These are phyloP conservation scores for Oopsacas minuta DNA, from an alignment of 37 sponge, comb jelly and placozoan species.

Conservation along the genomic window DNA sequence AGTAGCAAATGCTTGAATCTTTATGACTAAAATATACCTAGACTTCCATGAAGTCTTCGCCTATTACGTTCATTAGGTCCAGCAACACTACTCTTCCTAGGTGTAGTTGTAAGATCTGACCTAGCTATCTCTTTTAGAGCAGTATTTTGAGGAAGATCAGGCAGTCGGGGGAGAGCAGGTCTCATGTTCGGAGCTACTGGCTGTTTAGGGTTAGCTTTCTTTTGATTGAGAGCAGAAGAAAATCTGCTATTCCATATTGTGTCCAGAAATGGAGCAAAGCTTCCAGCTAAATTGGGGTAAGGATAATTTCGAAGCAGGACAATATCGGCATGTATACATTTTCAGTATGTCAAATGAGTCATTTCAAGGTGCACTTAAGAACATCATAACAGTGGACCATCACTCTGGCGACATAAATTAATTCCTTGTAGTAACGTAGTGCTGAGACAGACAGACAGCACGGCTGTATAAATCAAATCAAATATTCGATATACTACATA, in stretches of 20 bases:
- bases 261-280: constrained; percentile 9
- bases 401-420: too few relatives aligned
- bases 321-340: too few relatives aligned
- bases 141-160: neutral
- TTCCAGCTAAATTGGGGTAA: constrained; percentile 11
- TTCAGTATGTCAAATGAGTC: neutral
- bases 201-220: constrained; percentile 8
- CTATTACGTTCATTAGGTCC: neutral
- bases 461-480: too few relatives aligned
- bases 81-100: neutral
- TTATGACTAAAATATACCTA: neutral
- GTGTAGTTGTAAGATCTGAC: neutral
- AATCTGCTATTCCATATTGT: neutral
- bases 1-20: neutral
- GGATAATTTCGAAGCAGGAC: too few relatives aligned
- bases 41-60: constrained; percentile 8
- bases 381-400: too few relatives aligned
- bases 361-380: too few relatives aligned
- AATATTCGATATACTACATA: too few relatives aligned
- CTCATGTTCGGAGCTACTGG: neutral
- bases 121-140: neutral
- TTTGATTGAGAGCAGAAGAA: neutral
- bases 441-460: too few relatives aligned
- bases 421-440: too few relatives aligned
- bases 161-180: neutral